Evolutionary conservation across 1,140 invertebrate genomes (phyloP), one percentile per base, ranked within the genome.

Genomic region (Myzus persicae): DNA sequence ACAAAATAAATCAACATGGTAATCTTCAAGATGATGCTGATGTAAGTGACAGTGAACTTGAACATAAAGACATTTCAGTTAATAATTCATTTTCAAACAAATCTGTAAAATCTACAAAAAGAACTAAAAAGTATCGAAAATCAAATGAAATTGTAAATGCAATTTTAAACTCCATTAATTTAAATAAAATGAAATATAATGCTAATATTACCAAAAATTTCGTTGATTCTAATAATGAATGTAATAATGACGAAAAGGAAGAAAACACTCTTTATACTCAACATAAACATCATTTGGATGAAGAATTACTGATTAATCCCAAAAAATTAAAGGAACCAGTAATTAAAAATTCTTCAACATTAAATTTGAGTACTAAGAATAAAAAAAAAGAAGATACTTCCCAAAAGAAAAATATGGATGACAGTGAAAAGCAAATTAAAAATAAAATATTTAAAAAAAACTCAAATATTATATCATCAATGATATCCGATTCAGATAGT

Each of bases 401-500:
- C 31, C 24, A 31, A n/a, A 90, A 90, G 14, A 42, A 59, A 59
- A 5, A 44, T 90, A 24, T 8, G 3, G 14, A 67, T 42, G 18
- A 59, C 18, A 18, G 9, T 59, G 42, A 36, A 88, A 88, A 48
- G 26, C 24, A 85, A 85, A 85, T 44, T 24, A 46, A 42, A 67
- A 67, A 44, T 42, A n/a, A 90, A 42, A 24, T 7, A 42, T 6
- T 67, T 31, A 31, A 42, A 42, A 8, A 67, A 31, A 1, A 2
- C 26, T 67, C 38, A n/a, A 67, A 67, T 22, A 5, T 7, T 22
- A n/a, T 7, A n/a, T 67, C 44, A 42, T 42, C 54, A n/a, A 67
- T 90, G 26, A 59, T 90, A 42, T 90, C 89, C 1, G 51, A 90
- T 90, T 59, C 89, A 44, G 51, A 90, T 22, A 42, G 89, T 67